phyloP scores from a whole-genome alignment of 2,888 invertebrate genomes.

The Amiota communis region DNA sequence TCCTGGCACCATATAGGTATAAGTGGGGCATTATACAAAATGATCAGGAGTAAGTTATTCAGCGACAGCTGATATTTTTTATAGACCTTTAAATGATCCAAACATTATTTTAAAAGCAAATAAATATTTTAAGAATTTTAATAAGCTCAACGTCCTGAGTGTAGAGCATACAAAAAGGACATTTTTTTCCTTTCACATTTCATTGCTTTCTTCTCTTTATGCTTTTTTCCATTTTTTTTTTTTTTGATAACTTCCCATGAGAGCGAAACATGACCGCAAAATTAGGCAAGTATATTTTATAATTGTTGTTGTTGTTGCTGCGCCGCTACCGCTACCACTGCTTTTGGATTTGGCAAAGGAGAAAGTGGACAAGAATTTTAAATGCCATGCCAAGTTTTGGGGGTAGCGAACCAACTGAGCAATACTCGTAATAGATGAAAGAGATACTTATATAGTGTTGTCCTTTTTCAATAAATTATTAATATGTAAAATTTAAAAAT shows the following conservation, averaged over 20 bases:
- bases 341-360: too few relatives aligned
- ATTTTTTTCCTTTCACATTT: not conserved
- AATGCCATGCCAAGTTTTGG: too few relatives aligned
- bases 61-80: too few relatives aligned
- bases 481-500: too few relatives aligned
- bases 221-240: not conserved
- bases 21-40: too few relatives aligned
- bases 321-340: too few relatives aligned
- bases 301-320: not conserved
- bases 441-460: slow-evolving; percentile 9
- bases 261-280: slow-evolving; percentile 27
- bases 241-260: slow-evolving; percentile 3
- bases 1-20: too few relatives aligned
- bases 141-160: not conserved
- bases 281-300: slow-evolving; percentile 28
- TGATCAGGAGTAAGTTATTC: too few relatives aligned
- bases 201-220: too few relatives aligned
- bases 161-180: slow-evolving; percentile 2
- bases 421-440: not conserved
- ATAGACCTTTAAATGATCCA: too few relatives aligned
- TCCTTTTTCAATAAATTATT: slow-evolving; percentile 13
- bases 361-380: too few relatives aligned
- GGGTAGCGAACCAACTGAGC: not conserved
- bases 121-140: not conserved
- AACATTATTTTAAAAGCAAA: too few relatives aligned